phyloP scores from a whole-genome alignment of 2,888 invertebrate genomes.

The Carcina quercana region DNA sequence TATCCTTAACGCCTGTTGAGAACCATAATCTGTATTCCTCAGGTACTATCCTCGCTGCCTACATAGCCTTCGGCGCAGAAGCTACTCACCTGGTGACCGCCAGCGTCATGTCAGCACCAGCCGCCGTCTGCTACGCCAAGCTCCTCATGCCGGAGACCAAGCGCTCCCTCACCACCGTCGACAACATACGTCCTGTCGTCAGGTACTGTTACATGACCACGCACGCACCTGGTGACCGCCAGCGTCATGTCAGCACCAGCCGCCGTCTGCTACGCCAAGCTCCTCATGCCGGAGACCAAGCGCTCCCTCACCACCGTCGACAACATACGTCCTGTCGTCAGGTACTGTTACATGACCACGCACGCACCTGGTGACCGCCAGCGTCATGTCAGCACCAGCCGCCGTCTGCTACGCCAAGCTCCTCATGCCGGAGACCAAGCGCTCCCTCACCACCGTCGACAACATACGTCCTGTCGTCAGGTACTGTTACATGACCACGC shows the following conservation, averaged over 20 bases:
- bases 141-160: constrained; percentile 94
- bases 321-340: constrained; percentile 81
- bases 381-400: constrained; percentile 97
- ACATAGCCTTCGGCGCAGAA: constrained; percentile 91
- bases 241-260: constrained; percentile 98
- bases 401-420: constrained; percentile 93
- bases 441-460: constrained; percentile 82
- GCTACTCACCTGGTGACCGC: constrained; percentile 93
- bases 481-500: no score
- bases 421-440: constrained; percentile 92
- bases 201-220: constrained; percentile 71
- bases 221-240: constrained; percentile 88
- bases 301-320: constrained; percentile 83
- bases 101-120: constrained; percentile 97
- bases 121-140: constrained; percentile 92
- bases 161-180: constrained; percentile 81
- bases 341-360: constrained; percentile 69
- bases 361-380: constrained; percentile 90
- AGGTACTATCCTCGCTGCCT: constrained; percentile 93
- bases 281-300: constrained; percentile 94
- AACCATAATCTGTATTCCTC: no score
- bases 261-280: constrained; percentile 90
- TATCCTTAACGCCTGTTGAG: no score
- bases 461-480: constrained; percentile 82
- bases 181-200: constrained; percentile 81